Evolutionary conservation across 2,888 invertebrate species (phyloP).

Genomic region (Rhopalosiphum nymphaeae): DNA sequence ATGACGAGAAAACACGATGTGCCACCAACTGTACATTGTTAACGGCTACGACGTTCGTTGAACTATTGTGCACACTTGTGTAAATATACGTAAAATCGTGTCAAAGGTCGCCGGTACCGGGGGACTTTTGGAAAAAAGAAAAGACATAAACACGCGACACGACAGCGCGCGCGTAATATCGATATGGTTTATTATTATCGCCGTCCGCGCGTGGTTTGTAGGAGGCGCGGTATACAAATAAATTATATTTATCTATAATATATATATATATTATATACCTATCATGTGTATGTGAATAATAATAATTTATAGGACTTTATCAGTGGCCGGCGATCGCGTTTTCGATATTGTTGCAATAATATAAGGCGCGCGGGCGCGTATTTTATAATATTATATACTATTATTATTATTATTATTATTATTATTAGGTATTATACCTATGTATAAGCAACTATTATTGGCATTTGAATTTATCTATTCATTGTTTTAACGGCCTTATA

Average conservation of each 20-base stretch:
- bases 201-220: background rate
- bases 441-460: background rate
- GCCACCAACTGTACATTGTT: background rate
- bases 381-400: conserved; percentile 5
- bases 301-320: background rate
- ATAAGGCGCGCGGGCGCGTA: background rate
- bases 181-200: background rate
- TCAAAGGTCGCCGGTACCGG: background rate
- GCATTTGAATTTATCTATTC: conserved; percentile 44
- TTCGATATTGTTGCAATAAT: conserved; percentile 3
- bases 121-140: background rate
- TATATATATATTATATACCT: background rate
- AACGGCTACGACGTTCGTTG: background rate
- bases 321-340: conserved; percentile 5
- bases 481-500: background rate
- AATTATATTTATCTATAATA: background rate
- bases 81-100: background rate
- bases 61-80: background rate
- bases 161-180: background rate
- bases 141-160: conserved; percentile 6
- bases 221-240: background rate
- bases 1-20: background rate
- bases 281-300: background rate
- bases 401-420: background rate
- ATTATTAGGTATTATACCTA: background rate